phyloP scores from a whole-genome alignment of 2,888 invertebrate species.

The Quadroppia sp. region DNA sequence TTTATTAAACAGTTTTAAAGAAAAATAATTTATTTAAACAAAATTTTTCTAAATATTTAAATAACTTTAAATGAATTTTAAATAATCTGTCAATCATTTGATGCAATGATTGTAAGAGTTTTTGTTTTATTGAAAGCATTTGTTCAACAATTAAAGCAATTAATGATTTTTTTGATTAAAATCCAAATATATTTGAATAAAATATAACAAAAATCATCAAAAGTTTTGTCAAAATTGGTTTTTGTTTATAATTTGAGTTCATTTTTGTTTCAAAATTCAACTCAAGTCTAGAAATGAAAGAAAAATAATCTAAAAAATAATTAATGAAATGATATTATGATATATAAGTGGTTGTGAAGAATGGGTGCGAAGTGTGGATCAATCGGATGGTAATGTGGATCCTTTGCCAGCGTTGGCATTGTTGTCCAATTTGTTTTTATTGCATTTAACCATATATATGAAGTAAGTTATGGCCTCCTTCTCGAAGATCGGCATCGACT shows the following conservation, averaged over 20 bases:
- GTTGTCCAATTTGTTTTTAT: slow-evolving; percentile 79
- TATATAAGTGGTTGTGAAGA: not conserved
- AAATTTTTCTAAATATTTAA: too few relatives aligned
- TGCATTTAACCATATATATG: slow-evolving; percentile 92
- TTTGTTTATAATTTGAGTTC: not conserved
- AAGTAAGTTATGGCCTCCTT: slow-evolving; percentile 92
- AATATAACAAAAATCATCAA: too few relatives aligned
- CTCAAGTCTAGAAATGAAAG: not conserved
- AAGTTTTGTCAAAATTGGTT: too few relatives aligned
- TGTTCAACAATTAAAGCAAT: too few relatives aligned
- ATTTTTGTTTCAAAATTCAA: not conserved
- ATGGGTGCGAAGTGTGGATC: not conserved
- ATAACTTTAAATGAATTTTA: too few relatives aligned
- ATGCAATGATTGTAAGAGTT: too few relatives aligned
- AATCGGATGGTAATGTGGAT: not conserved
- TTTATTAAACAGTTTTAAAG: too few relatives aligned
- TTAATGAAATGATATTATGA: not conserved
- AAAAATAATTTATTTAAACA: too few relatives aligned
- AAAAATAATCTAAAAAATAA: not conserved
- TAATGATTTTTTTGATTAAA: too few relatives aligned
- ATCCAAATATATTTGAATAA: too few relatives aligned
- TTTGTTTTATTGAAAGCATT: too few relatives aligned
- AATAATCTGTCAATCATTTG: too few relatives aligned
- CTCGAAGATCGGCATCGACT: slow-evolving; percentile 83
- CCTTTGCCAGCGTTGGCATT: slow-evolving; percentile 53